A percentile compares a stretch with the other conserved stretches of the same genome.
These are phyloP conservation scores for Heliconius himera DNA, from an alignment of 1,140 invertebrate genomes.

Conservation along the genomic window DNA sequence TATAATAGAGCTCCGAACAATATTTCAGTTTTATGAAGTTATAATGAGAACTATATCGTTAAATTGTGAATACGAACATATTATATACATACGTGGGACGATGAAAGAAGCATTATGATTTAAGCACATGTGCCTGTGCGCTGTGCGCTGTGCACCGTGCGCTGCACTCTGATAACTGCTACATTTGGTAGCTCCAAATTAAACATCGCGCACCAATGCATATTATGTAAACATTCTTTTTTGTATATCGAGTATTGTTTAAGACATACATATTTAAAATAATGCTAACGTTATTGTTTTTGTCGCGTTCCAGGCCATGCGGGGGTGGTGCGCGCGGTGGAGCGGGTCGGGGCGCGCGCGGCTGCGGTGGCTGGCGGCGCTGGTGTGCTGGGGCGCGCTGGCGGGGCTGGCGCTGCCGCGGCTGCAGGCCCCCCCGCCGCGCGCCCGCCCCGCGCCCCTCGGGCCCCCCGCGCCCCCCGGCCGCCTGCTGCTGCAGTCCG, in stretches of 20 bases:
- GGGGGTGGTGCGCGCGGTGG: constrained; percentile 64
- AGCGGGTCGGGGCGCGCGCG: constrained; percentile 50
- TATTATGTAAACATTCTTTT: background rate
- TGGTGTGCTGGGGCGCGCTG: constrained; percentile 50
- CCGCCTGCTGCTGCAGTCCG: constrained; percentile 70
- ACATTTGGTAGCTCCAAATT: background rate
- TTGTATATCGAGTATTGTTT: background rate
- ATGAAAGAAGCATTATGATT: background rate
- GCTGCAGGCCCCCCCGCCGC: constrained; percentile 53
- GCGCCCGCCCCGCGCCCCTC: constrained; percentile 61
- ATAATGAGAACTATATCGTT: background rate
- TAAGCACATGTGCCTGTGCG: background rate
- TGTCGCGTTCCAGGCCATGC: constrained; percentile 60
- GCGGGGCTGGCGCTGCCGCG: constrained; percentile 52
- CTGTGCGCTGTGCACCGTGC: too few species aligned
- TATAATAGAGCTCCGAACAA: background rate
- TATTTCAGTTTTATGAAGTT: background rate
- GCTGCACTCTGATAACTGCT: background rate
- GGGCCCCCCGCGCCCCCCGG: constrained; percentile 61
- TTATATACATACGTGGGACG: background rate
- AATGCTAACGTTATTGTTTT: background rate
- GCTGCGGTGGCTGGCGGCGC: constrained; percentile 53
- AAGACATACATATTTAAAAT: background rate
- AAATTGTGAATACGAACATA: background rate
- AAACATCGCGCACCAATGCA: background rate